Evolutionary conservation across 2,888 invertebrate genomes (phyloP).

Genomic region (Heliconius charithonia): DNA sequence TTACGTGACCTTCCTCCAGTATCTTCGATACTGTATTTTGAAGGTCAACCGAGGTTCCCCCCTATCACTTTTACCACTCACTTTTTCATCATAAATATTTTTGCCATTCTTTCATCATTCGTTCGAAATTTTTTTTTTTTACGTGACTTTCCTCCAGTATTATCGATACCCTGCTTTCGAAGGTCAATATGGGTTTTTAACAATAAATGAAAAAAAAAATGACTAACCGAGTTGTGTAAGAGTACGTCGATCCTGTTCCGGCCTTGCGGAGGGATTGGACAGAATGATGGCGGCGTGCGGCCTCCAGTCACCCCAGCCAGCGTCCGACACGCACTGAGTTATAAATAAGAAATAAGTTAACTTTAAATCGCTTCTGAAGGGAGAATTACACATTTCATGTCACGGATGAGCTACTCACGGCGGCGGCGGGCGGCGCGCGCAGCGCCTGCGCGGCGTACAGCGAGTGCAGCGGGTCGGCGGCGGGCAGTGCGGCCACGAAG

Average conservation of each 20-base stretch:
- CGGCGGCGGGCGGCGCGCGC: constrained; percentile 86
- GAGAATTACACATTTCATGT: too few relatives aligned
- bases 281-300: constrained; percentile 98
- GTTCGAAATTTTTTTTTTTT: too few relatives aligned
- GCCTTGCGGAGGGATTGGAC: constrained; percentile 90
- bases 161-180: too few relatives aligned
- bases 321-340: constrained; percentile 86
- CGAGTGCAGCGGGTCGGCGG: constrained; percentile 95
- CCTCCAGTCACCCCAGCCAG: constrained; percentile 96
- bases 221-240: constrained; percentile 86
- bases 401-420: constrained; percentile 51
- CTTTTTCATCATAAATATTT: too few relatives aligned
- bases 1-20: too few relatives aligned
- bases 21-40: too few relatives aligned
- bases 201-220: not conserved
- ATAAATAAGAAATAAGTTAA: not conserved
- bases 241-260: constrained; percentile 90
- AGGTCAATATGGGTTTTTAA: too few relatives aligned
- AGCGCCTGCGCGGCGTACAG: constrained; percentile 95
- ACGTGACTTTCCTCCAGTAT: too few relatives aligned
- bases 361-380: too few relatives aligned
- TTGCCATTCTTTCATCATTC: too few relatives aligned
- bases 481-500: constrained; percentile 92
- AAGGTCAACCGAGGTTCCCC: too few relatives aligned
- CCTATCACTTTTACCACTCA: too few relatives aligned